phyloP scores from a whole-genome alignment of 2,888 invertebrate species.

The Ormia ochracea region DNA sequence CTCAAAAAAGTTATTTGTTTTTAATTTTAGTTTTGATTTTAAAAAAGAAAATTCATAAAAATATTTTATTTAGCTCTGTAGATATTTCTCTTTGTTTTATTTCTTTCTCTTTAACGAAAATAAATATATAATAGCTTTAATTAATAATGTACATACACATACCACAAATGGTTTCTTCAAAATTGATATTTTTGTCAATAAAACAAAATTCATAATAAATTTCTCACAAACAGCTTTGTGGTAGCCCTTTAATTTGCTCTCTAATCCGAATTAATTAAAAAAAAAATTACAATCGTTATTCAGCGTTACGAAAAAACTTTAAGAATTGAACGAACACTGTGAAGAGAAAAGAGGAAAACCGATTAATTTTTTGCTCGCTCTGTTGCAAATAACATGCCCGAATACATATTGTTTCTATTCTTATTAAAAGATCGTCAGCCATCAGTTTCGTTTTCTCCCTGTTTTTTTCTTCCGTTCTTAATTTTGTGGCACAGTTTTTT shows the following conservation, averaged over 20 bases:
- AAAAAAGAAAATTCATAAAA: conserved; percentile 54
- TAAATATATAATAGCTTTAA: conserved; percentile 53
- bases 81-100: conserved; percentile 16
- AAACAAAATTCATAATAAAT: neutral
- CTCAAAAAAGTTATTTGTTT: conserved; percentile 42
- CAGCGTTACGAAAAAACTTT: too few relatives aligned
- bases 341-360: too few relatives aligned
- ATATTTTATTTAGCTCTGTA: conserved; percentile 48
- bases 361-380: too few relatives aligned
- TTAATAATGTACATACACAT: neutral
- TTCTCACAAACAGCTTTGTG: conserved; percentile 30
- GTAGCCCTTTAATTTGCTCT: too few relatives aligned
- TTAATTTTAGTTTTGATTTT: conserved; percentile 22
- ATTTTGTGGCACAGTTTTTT: neutral
- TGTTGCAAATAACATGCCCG: too few relatives aligned
- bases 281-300: too few relatives aligned
- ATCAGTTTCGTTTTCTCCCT: too few relatives aligned
- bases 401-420: too few relatives aligned
- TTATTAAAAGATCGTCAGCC: too few relatives aligned
- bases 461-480: too few relatives aligned
- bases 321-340: too few relatives aligned
- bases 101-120: conserved; percentile 60
- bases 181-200: neutral
- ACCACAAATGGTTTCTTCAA: neutral
- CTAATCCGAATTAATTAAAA: too few relatives aligned